phyloP scores from a whole-genome alignment of 2,888 invertebrate genomes.

The Nesidiocoris tenuis region DNA sequence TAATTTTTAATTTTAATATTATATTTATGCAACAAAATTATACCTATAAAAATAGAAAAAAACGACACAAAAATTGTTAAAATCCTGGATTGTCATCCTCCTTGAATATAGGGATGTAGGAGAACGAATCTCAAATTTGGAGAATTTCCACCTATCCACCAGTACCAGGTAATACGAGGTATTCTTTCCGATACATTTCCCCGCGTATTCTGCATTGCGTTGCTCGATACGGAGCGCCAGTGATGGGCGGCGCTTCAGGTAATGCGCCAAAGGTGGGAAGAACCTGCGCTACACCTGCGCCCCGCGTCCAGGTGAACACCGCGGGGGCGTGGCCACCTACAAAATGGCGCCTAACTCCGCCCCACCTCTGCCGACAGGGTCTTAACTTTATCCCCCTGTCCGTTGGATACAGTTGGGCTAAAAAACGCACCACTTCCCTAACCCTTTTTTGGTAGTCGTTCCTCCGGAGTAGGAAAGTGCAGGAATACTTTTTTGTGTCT shows the following conservation, averaged over 20 bases:
- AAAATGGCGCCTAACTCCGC: conserved; percentile 49
- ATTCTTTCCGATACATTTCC: too few species aligned
- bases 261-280: conserved; percentile 38
- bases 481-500: too few species aligned
- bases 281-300: conserved; percentile 41
- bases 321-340: conserved; percentile 45
- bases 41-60: too few species aligned
- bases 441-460: neutral
- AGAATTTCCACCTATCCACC: too few species aligned
- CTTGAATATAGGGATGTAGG: too few species aligned
- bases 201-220: neutral
- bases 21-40: too few species aligned
- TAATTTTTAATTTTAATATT: too few species aligned
- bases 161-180: too few species aligned
- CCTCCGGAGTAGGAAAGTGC: too few species aligned
- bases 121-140: too few species aligned
- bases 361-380: neutral
- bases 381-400: neutral
- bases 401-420: neutral
- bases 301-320: conserved; percentile 48
- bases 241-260: neutral
- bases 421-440: conserved; percentile 6
- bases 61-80: too few species aligned
- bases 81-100: too few species aligned
- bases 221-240: neutral